Conservation (phyloP, 2,888 invertebrate species). For the Acleris laterana region DNA sequence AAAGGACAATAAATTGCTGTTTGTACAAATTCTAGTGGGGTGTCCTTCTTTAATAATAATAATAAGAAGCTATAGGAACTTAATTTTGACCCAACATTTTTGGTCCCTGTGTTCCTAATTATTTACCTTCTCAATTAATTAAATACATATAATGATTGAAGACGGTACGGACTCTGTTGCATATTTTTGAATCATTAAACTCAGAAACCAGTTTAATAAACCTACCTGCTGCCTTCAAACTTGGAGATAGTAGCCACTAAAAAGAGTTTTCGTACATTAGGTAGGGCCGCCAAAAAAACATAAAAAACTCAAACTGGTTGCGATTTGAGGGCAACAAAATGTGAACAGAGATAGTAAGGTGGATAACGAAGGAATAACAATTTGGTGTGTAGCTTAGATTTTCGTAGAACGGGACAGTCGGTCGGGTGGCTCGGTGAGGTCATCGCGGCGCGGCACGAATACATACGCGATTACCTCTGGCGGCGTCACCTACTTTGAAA, state of each 20-base stretch:
- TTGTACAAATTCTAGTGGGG: too few species aligned
- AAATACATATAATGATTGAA: too few species aligned
- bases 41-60: too few species aligned
- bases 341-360: slow-evolving; percentile 62
- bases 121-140: too few species aligned
- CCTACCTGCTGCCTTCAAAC: slow-evolving; percentile 10
- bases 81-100: too few species aligned
- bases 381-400: slow-evolving; percentile 56
- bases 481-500: slow-evolving; percentile 39
- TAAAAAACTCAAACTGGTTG: slow-evolving; percentile 68
- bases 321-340: slow-evolving; percentile 61
- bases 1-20: too few species aligned
- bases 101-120: too few species aligned
- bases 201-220: slow-evolving; percentile 14
- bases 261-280: slow-evolving; percentile 21
- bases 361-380: slow-evolving; percentile 68
- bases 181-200: slow-evolving; percentile 12
- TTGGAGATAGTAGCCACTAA: slow-evolving; percentile 6
- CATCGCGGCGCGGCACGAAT: slow-evolving; percentile 57
- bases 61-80: too few species aligned
- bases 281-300: slow-evolving; percentile 49
- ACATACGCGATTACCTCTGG: slow-evolving; percentile 67
- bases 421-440: slow-evolving; percentile 71
- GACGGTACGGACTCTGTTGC: not conserved
- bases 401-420: slow-evolving; percentile 78